These are phyloP conservation scores for Fistularia tabacaria DNA, from an alignment of 2,797 vertebrate genomes.

Conservation along the genomic window DNA sequence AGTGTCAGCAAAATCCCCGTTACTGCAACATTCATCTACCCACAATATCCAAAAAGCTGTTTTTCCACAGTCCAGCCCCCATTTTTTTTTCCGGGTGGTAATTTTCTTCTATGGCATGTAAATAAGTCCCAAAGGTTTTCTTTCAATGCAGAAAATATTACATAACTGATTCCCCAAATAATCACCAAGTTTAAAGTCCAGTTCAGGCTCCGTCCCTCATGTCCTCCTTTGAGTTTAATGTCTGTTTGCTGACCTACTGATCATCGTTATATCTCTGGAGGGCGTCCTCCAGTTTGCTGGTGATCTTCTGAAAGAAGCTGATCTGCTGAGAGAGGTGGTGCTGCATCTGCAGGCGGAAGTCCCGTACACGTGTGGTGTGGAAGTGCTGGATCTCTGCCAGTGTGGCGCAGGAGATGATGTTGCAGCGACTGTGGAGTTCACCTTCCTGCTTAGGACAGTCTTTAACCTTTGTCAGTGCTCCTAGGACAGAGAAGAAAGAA, in stretches of 20 bases:
- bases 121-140: too few species aligned
- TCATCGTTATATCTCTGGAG: slow-evolving; percentile 88
- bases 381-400: slow-evolving; percentile 98
- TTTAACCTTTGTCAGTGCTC: slow-evolving; percentile 96
- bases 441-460: slow-evolving; percentile 89
- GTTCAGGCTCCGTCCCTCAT: slow-evolving; percentile 3
- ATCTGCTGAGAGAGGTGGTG: slow-evolving; percentile 95
- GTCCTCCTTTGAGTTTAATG: not conserved
- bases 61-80: slow-evolving; percentile 27
- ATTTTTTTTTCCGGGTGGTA: slow-evolving; percentile 12
- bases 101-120: slow-evolving; percentile 3
- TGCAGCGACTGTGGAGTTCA: slow-evolving; percentile 91
- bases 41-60: slow-evolving; percentile 32
- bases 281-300: slow-evolving; percentile 91
- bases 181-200: too few species aligned
- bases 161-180: too few species aligned
- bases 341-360: slow-evolving; percentile 96
- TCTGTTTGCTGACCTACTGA: slow-evolving; percentile 36
- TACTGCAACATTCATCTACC: slow-evolving; percentile 55
- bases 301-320: slow-evolving; percentile 96
- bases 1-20: slow-evolving; percentile 39
- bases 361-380: slow-evolving; percentile 91
- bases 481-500: slow-evolving; percentile 60
- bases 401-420: slow-evolving; percentile 95
- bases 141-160: too few species aligned